Percentiles rank a stretch among this genome's conserved stretches.
Evolutionary conservation across 2,797 vertebrate genomes (phyloP).

Genomic region (Aphelocoma californica): DNA sequence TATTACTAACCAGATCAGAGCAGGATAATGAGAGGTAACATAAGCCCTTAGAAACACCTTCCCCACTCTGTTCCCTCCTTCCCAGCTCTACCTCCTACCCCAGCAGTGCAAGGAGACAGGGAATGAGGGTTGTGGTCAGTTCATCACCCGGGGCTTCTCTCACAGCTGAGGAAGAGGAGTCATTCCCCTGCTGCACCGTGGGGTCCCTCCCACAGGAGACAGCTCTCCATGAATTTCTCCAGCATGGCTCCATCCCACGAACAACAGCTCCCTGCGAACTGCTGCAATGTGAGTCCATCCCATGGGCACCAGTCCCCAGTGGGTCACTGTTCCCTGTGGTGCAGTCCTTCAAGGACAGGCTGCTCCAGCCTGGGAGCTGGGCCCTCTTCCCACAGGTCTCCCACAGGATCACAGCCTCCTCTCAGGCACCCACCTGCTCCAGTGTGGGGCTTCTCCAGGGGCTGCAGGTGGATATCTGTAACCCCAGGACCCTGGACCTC

Average conservation of each 20-base stretch:
- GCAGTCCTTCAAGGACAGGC: neutral
- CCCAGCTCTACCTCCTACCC: neutral
- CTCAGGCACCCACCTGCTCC: neutral
- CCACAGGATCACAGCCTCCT: neutral
- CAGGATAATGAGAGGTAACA: neutral
- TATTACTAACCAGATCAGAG: neutral
- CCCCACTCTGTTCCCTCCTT: too few relatives aligned
- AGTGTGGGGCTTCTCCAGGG: neutral
- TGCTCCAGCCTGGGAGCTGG: neutral
- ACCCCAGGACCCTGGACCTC: too few relatives aligned
- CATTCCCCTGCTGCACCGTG: fast-evolving
- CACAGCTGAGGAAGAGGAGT: neutral
- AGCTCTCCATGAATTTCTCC: neutral
- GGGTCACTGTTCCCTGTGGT: neutral
- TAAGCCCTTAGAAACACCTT: neutral
- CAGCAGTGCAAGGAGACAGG: neutral
- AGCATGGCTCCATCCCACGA: fast-evolving
- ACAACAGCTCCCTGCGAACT: neutral
- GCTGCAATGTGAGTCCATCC: neutral
- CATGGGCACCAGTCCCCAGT: fast-evolving
- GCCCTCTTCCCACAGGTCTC: neutral
- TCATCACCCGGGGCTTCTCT: fast-evolving
- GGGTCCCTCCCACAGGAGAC: neutral
- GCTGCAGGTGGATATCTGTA: neutral
- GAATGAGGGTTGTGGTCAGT: neutral